Base-by-base conservation (phyloP, 2,797 vertebrate species). In the Notamacropus eugenii region DNA sequence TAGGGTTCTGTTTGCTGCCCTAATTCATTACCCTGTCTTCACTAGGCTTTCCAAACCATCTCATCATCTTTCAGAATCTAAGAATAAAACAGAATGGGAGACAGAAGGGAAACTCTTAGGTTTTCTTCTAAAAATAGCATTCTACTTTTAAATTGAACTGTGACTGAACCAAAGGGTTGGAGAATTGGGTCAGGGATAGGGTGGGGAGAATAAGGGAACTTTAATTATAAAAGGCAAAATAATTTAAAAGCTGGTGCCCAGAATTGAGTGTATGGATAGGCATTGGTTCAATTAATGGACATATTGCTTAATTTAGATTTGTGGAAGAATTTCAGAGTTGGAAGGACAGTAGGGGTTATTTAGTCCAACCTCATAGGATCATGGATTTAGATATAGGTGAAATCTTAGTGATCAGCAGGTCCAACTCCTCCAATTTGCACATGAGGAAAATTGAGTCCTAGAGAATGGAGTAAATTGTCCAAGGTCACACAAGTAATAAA, bases 171-270 rank as follows among this genome's bases (percentile, higher is more conserved):
- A 11, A 22, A 90, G 58, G 55, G 16, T 19, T 24, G 52, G 87
- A 74, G 93, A 90, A 24, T 46, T 74, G 31, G 27, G 27, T 1
- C 54, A 24, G 19, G 56, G 55, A 16, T 55, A 14, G 56, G 5
- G 56, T 4, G 55, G 12, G 90, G 92, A 67, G 82, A n/a, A 62
- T 92, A 93, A 90, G 92, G 93, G 94, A 57, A 28, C 74, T 90
- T 54, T n/a, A 92, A 0, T 56, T 92, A 92, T 54, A 93, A 55
- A 74, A 90, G 58, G 46, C n/a, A 90, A 94, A 57, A 93, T 91
- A 62, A 55, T 57, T 67, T 92, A 27, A 62, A 96, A 93, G 52
- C 46, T 46, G 55, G 57, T 67, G 82, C 16, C 13, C 1, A 87
- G 74, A 82, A 40, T 46, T 82, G n/a, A 50, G 24, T 27, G 24